Evolutionary conservation across 2,797 vertebrate genomes (phyloP).

Genomic region (Siniperca obscura): DNA sequence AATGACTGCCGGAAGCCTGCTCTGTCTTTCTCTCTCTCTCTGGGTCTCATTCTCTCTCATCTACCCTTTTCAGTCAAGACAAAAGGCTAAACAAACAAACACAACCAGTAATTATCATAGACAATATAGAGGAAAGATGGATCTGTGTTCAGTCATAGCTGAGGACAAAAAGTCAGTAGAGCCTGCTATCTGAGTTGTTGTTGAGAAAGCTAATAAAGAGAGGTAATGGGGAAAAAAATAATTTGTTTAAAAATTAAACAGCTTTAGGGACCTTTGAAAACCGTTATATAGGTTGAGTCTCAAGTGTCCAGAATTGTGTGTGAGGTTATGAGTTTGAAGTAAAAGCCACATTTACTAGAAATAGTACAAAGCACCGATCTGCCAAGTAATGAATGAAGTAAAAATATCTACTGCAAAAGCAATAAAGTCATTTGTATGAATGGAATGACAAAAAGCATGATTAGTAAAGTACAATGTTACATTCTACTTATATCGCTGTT

Average conservation of each 20-base stretch:
- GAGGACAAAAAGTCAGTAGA: conserved; percentile 25
- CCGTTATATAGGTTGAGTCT: conserved; percentile 23
- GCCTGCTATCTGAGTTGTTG: background rate
- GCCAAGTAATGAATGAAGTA: conserved; percentile 1
- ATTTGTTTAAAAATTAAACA: conserved; percentile 24
- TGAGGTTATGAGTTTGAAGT: conserved; percentile 10
- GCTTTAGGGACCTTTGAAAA: conserved; percentile 2
- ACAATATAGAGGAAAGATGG: conserved; percentile 36
- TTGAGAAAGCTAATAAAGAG: conserved; percentile 20
- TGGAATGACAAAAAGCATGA: background rate
- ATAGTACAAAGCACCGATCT: background rate
- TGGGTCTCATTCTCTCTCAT: conserved; percentile 48
- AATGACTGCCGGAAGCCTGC: conserved; percentile 59
- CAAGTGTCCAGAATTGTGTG: background rate
- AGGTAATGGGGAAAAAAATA: background rate
- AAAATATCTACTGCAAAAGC: background rate
- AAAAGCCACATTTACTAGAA: background rate
- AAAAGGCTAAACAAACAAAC: conserved; percentile 67
- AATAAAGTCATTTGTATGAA: background rate
- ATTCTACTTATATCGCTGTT: background rate
- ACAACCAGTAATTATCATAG: conserved; percentile 58
- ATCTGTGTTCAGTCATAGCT: conserved; percentile 27
- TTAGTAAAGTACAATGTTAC: background rate
- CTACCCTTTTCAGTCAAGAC: conserved; percentile 62
- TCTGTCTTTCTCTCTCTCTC: conserved; percentile 36